Evolutionary conservation across 2,797 vertebrate genomes (phyloP), one percentile per base, ranked within the genome.

Genomic region (Paratrypauchen microcephalus): DNA sequence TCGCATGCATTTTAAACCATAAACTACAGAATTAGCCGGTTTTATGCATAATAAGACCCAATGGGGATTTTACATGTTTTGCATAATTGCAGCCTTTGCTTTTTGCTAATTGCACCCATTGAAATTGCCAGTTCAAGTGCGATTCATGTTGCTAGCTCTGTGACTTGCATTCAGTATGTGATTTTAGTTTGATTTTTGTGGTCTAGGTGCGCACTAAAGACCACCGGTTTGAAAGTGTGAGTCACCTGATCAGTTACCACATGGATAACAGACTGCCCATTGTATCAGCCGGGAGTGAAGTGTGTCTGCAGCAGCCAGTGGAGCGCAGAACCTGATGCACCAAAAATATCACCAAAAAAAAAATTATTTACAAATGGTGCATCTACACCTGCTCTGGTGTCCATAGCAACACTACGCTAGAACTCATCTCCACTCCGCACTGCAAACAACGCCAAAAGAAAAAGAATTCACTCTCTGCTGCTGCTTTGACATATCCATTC

Each of bases 241-340:
- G 96, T 80, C 97, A 99, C 90, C 94, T 99, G 84, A 98, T 99
- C 92, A 97, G 96, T 82, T 97, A 99, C 89, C 97, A 99, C 91
- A 96, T 98, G 97, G 97, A 99, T 95, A 99, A 99, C 94, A 94
- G 95, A 76, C 92, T 99, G 74, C 97, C 97, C 69, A 99, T 99
- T 74, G 96, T 99, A 82, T 99, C 97, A 0, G 97, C 97, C 0
- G 97, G 97, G 79, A 99, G 97, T 0, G 97, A 98, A 92, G 95
- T 98, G 79, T 98, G 96, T 86, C 94, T 99, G 73, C 96, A 98
- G 83, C 97, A 99, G 81, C 97, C 97, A 0, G 97, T 99, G 71
- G 97, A 97, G 82, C 95, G 96, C 87, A 94, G 94, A 83, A 86
- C 85, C 74, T 99, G 93, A 97, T 79, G 55, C 61, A 65, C 79